phyloP scores from a whole-genome alignment of 1,140 invertebrate species.

The Orchesella cincta region DNA sequence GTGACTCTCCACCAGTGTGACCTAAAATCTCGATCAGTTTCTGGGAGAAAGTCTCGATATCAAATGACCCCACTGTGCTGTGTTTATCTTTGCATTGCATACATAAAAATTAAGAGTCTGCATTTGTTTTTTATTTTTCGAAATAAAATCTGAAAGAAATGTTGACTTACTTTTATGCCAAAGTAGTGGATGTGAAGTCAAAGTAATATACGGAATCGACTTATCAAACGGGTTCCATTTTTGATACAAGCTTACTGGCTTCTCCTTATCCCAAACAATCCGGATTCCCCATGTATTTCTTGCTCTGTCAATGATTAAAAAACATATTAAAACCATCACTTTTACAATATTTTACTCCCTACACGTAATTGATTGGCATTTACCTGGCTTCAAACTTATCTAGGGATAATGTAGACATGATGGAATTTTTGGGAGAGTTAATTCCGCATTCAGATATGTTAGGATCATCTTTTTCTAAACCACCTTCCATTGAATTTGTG shows the following conservation, averaged over 20 bases:
- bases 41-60: constrained; percentile 61
- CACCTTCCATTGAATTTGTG: not conserved
- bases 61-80: constrained; percentile 56
- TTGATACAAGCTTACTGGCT: constrained; percentile 68
- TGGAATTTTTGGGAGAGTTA: constrained; percentile 36
- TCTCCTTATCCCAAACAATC: constrained; percentile 72
- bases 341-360: too few relatives aligned
- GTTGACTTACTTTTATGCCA: constrained; percentile 71
- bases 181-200: constrained; percentile 76
- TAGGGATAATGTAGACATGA: constrained; percentile 45
- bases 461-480: not conserved
- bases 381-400: constrained; percentile 49
- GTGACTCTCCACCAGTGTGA: constrained; percentile 51
- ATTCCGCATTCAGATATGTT: not conserved
- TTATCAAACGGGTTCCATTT: constrained; percentile 84
- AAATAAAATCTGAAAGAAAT: constrained; percentile 11
- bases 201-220: constrained; percentile 75
- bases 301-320: constrained; percentile 57
- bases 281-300: constrained; percentile 72
- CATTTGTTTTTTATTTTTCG: not conserved
- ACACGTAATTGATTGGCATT: not conserved
- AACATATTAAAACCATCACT: not conserved
- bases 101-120: constrained; percentile 11
- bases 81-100: not conserved
- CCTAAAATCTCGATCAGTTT: constrained; percentile 58